Base-by-base conservation (phyloP, 1,140 invertebrate genomes). In the Cataglyphis hispanica region DNA sequence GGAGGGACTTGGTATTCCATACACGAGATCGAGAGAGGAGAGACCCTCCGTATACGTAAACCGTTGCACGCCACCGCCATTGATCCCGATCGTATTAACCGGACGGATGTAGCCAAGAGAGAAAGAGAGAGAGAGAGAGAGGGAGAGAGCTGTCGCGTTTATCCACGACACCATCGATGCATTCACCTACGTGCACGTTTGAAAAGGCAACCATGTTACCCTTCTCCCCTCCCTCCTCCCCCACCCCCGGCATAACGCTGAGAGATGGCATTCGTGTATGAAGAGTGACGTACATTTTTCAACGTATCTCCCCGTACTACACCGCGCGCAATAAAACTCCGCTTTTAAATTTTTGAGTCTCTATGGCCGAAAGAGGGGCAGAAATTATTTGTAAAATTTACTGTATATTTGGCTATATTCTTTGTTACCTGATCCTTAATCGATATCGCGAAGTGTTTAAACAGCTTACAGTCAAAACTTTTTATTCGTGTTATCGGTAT, bases 1-100 rank as follows among this genome's bases (percentile, higher is more conserved):
- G 75, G 75, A 76, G 74, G 85, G 87, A 90, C 87, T 90, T 90
- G 83, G 87, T 89, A 89, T 90, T 90, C 88, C 88, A 87, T 87
- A 89, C 78, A 87, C 69, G 87, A 56, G 34, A 40, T 22, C 46
- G 58, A 19, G 27, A 25, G 77, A 77, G 69, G 22, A 63, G 37
- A 58, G 2, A 53, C 2, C 53, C 58, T 40, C 43, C 74, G 61
- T 86, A 84, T 86, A 86, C 66, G 34, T 86, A 84, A 76, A 84
- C 66, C 78, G 74, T 86, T 86, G 87, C 85, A 84, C 85, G 72
- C 31, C 76, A 67, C 58, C 72, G 66, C 70, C 77, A 89, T 89
- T 78, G 87, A 89, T 89, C 88, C 72, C 72, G 88, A 89, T 89
- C 87, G 61, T 85, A 85, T 85, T 72, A 67, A 63, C 86, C 37